Evolutionary conservation across 2,797 vertebrate genomes (phyloP), one percentile per base, ranked within the genome.

Genomic region (Sebastes itinus): DNA sequence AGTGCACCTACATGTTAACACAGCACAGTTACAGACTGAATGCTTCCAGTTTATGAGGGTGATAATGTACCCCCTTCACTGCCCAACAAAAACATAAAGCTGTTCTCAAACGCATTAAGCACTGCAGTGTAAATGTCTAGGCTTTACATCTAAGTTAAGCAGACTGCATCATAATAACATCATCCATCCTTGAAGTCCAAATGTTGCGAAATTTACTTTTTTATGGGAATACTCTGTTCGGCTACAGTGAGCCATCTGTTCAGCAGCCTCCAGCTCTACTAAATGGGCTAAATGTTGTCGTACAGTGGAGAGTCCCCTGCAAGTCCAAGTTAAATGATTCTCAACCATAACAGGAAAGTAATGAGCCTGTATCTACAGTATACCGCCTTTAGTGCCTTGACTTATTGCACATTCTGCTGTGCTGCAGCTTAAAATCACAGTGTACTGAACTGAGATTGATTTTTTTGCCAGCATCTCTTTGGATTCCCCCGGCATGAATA

Each of bases 161-260:
- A 55, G 72, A 55, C 46, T 65, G 49, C 63, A 82, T 80, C 32
- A 63, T 68, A 67, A 80, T 60, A 81, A 58, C 59, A 69, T 75
- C 73, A 75, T 33, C 55, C 62, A 81, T 65, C 56, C 73, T 58
- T 66, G 49, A 77, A 5, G 60, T 77, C 59, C 54, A 68, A 83
- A 86, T 75, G 56, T 72, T 77, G 66, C 16, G 61, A 80, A 75
- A 80, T 75, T 32, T 16, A 5, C 5, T 78, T 61, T 61, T 85
- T 78, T 73, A 74, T 72, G 70, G 11, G 66, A 83, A 75, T 63
- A 59, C 54, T 60, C 70, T 64, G 30, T 77, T 75, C 61, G 23
- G 68, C 70, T 71, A 55, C 75, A 61, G 54, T n/a, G n/a, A 76
- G 33, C 77, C 76, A 77, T 86, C 72, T 90, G 86, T 81, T 77